Conservation (phyloP, 2,888 invertebrate genomes). For the Eucera pruinosa region DNA sequence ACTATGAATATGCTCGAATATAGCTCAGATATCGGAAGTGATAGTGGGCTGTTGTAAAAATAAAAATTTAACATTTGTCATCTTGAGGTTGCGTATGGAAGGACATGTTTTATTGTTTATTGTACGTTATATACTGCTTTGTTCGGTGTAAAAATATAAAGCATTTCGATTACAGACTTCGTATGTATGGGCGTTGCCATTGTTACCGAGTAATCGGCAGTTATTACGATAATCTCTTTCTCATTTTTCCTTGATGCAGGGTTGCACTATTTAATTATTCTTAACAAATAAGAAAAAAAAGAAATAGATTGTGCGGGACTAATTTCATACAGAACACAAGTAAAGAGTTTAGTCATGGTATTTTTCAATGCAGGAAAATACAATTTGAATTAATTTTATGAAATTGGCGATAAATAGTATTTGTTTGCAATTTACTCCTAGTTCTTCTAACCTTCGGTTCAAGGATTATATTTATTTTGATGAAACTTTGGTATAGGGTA, state of each 20-base stretch:
- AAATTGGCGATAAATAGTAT: background rate
- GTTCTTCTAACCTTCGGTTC: conserved; percentile 1
- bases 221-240: conserved; percentile 66
- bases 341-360: too few relatives aligned
- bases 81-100: conserved; percentile 83
- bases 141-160: conserved; percentile 83
- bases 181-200: conserved; percentile 74
- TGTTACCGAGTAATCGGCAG: conserved; percentile 71
- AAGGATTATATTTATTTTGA: too few relatives aligned
- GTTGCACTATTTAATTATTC: conserved; percentile 30
- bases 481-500: too few relatives aligned
- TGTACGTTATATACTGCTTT: conserved; percentile 79
- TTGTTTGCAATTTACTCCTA: background rate
- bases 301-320: too few relatives aligned
- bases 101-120: conserved; percentile 82
- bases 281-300: background rate
- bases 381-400: background rate
- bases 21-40: conserved; percentile 76
- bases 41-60: conserved; percentile 81
- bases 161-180: conserved; percentile 82
- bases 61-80: conserved; percentile 83
- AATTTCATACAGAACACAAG: background rate
- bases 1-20: conserved; percentile 73
- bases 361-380: background rate
- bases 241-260: conserved; percentile 66